These are phyloP conservation scores for Cephalotes varians DNA, from an alignment of 2,888 invertebrate species.

Conservation along the genomic window DNA sequence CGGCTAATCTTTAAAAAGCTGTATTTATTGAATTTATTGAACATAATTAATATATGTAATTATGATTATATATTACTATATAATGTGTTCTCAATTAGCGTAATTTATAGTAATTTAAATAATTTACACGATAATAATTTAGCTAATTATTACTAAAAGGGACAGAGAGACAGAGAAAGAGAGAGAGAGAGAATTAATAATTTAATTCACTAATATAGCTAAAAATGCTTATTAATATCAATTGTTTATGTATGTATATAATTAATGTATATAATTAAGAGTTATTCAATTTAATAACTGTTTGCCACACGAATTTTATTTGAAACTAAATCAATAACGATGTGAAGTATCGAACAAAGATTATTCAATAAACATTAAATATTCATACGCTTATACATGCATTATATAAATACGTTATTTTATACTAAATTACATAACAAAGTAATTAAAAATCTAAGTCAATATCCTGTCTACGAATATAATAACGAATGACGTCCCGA, in stretches of 20 bases:
- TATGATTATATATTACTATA: not conserved
- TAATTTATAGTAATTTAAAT: conserved; percentile 1
- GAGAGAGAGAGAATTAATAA: not conserved
- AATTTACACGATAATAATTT: not conserved
- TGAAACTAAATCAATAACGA: not conserved
- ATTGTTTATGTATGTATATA: conserved; percentile 1
- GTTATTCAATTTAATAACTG: conserved; percentile 6
- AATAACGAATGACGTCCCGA: not conserved
- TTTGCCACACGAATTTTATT: not conserved
- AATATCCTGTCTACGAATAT: not conserved
- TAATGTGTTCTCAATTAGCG: not conserved
- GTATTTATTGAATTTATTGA: not conserved
- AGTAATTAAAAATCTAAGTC: not conserved
- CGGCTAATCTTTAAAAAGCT: not conserved
- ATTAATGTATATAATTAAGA: conserved; percentile 8
- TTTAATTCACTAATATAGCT: not conserved
- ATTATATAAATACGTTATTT: not conserved
- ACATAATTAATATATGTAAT: not conserved
- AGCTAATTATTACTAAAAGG: not conserved
- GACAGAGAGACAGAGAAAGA: no score
- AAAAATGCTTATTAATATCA: conserved; percentile 2
- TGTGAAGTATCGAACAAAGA: not conserved
- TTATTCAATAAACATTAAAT: not conserved
- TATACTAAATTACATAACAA: not conserved
- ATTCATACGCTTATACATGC: not conserved